Base-by-base conservation (phyloP, 2,888 invertebrate species). In the Xanthia togata region DNA sequence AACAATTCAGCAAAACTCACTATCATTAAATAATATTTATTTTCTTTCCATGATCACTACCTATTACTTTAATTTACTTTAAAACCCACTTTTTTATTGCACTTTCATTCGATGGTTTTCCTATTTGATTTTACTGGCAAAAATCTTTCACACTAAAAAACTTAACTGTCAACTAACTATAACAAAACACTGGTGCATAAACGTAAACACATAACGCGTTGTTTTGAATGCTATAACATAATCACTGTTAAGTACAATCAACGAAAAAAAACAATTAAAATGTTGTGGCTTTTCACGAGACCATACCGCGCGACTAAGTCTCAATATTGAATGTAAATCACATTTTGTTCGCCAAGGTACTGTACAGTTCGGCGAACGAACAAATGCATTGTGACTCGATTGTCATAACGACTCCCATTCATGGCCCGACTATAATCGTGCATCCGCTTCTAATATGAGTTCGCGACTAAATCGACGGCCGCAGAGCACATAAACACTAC, bases 341-440 rank as follows among this genome's bases (percentile, higher is more conserved):
- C 71, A 70, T 69, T 75, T 88, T 75, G 70, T 79, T 57, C 70
- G 38, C 75, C 87, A 73, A 77, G 73, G 78, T 70, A 78, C 77
- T 73, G 71, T 73, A 78, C 77, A 75, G 71, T 73, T 75, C 79
- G 76, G 62, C 59, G 78, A 70, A 60, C 70, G 79, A 53, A 78
- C 77, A 79, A 81, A 73, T 76, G 78, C 81, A 82, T 79, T 79
- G 75, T 82, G 74, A 73, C 63, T 70, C 38, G 85, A 85, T 83
- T 87, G 81, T 76, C 71, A 47, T 76, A 87, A 89, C 65, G 85
- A 87, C 68, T 63, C 57, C 87, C 76, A 87, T 87, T 89, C 89
- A 87, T 76, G 23, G 35, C 38, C 57, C 87, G 85, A 81, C 80
- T 80, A 69, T 87, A 75, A 84, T 81, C 78, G 67, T 31, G 65